Percentiles rank a stretch among this genome's conserved stretches.
These are phyloP conservation scores for Centruroides vittatus DNA, from an alignment of 1,140 invertebrate species.

Conservation along the genomic window DNA sequence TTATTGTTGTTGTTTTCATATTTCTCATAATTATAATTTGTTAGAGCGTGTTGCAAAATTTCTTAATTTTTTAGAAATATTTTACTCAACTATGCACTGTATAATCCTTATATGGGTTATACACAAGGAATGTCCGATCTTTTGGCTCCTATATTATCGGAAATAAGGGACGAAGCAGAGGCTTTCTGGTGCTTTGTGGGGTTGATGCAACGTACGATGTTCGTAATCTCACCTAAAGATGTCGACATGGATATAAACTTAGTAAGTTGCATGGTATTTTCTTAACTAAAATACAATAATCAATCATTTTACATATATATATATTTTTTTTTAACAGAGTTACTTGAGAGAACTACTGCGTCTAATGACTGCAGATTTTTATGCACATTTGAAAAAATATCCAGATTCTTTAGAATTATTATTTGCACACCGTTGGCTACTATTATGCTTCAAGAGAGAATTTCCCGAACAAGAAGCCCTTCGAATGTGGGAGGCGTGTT, in stretches of 20 bases:
- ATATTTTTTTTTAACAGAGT: constrained; percentile 33
- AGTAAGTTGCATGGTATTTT: constrained; percentile 30
- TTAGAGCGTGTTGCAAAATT: too few relatives aligned
- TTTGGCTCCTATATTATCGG: constrained; percentile 67
- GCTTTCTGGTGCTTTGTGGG: constrained; percentile 91
- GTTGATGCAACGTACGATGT: constrained; percentile 74
- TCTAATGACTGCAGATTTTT: constrained; percentile 75
- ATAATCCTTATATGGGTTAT: constrained; percentile 68
- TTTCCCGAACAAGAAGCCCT: constrained; percentile 72
- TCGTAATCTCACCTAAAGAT: constrained; percentile 82
- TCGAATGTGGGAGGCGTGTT: constrained; percentile 86
- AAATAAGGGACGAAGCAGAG: constrained; percentile 74
- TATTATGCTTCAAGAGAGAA: constrained; percentile 75
- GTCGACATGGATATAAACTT: constrained; percentile 87
- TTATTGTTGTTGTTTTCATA: too few relatives aligned
- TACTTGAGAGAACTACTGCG: constrained; percentile 72
- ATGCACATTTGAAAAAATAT: constrained; percentile 56
- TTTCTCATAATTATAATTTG: too few relatives aligned
- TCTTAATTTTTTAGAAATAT: constrained; percentile 47
- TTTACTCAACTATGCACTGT: constrained; percentile 77
- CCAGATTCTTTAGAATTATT: constrained; percentile 73
- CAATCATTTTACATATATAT: neutral
- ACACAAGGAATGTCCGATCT: constrained; percentile 85
- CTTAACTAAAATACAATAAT: neutral
- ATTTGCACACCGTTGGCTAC: constrained; percentile 86